Conservation (phyloP, 2,888 invertebrate genomes). For the Ochropleura leucogaster region DNA sequence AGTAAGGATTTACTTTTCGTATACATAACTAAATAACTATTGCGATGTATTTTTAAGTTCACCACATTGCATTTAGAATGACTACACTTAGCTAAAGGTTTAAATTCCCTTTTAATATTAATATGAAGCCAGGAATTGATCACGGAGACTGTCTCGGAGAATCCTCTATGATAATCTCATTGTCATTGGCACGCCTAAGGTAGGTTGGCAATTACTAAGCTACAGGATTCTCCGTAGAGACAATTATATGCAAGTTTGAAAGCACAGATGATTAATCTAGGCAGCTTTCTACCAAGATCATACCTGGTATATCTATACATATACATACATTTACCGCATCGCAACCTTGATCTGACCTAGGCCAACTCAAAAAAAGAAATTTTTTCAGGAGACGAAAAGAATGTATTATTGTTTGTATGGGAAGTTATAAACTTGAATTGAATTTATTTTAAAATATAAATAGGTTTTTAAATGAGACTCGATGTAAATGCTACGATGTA, state of each 20-base stretch:
- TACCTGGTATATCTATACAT: not conserved
- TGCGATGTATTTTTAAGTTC: too few relatives aligned
- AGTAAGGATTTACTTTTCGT: too few relatives aligned
- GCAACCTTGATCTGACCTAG: too few relatives aligned
- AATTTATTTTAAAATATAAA: too few relatives aligned
- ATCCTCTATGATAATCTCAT: conserved; percentile 9
- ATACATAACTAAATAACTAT: too few relatives aligned
- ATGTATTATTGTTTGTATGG: too few relatives aligned
- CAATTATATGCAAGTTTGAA: not conserved
- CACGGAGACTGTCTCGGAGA: not conserved
- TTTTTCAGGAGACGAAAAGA: too few relatives aligned
- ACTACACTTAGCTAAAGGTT: not conserved
- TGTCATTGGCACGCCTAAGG: not conserved
- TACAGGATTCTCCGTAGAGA: not conserved
- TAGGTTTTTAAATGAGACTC: too few relatives aligned
- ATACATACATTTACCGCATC: not conserved
- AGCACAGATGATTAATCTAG: not conserved
- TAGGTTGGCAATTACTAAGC: not conserved
- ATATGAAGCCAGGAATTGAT: not conserved
- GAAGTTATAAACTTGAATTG: too few relatives aligned
- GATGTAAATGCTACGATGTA: too few relatives aligned
- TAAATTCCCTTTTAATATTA: not conserved
- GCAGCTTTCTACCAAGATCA: not conserved
- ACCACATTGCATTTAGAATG: too few relatives aligned
- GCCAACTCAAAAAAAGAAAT: too few relatives aligned